phyloP scores from a whole-genome alignment of 2,113 vertebrate species.

The Erinaceus europaeus region DNA sequence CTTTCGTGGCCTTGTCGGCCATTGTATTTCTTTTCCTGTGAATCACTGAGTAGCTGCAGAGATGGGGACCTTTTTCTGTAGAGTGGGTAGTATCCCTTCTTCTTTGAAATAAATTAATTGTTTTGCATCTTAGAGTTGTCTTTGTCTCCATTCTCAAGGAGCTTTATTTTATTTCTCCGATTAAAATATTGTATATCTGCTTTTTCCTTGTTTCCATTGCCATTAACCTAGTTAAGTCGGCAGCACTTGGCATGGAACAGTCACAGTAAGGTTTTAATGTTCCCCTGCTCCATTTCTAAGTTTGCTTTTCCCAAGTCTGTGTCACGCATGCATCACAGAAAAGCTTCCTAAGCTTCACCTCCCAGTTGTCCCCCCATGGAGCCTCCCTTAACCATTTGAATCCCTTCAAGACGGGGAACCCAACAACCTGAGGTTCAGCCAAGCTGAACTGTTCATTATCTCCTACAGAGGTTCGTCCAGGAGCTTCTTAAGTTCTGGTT shows the following conservation, averaged over 20 bases:
- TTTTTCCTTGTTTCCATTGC: background rate
- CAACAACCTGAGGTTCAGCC: no score
- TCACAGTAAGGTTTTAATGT: background rate
- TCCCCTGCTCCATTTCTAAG: background rate
- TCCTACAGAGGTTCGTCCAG: background rate
- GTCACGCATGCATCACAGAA: background rate
- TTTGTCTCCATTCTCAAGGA: background rate
- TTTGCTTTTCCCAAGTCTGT: background rate
- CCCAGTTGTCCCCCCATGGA: background rate
- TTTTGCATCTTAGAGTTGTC: background rate
- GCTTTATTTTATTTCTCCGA: background rate
- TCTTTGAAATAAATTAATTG: background rate
- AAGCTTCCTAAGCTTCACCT: background rate
- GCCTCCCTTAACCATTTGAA: no score
- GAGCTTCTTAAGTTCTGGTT: background rate
- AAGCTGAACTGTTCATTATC: background rate
- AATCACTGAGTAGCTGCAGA: background rate
- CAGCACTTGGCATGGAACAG: background rate
- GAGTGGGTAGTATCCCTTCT: background rate
- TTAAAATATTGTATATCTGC: background rate
- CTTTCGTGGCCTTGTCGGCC: no score
- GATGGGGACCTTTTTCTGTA: background rate
- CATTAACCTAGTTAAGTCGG: background rate
- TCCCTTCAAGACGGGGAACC: background rate
- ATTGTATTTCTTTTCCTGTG: background rate